Evolutionary conservation across 1,140 invertebrate species (phyloP).

Genomic region (Harpegnathos saltator): DNA sequence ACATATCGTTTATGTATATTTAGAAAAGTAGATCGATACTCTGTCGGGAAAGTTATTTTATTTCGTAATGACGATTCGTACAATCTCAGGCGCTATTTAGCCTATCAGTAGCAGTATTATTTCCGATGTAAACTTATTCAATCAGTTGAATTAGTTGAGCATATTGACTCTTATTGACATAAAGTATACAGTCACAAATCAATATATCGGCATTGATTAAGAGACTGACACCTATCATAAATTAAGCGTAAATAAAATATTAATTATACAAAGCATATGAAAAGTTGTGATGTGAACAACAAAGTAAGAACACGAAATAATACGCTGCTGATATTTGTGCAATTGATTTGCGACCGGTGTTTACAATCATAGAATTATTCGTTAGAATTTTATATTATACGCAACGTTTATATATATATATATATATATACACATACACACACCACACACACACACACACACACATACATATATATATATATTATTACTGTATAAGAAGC

Average conservation of each 20-base stretch:
- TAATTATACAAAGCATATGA: constrained; percentile 62
- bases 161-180: background rate
- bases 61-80: constrained; percentile 20
- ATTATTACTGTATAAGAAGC: too few species aligned
- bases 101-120: constrained; percentile 7
- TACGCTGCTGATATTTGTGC: constrained; percentile 83
- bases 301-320: constrained; percentile 69
- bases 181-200: background rate
- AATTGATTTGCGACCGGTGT: constrained; percentile 37
- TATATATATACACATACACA: too few species aligned
- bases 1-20: background rate
- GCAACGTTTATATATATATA: constrained; percentile 26
- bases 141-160: background rate
- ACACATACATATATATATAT: too few species aligned
- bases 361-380: constrained; percentile 82
- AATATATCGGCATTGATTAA: background rate
- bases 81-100: constrained; percentile 1
- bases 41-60: constrained; percentile 15
- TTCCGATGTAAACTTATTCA: background rate
- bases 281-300: constrained; percentile 58
- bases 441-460: too few species aligned
- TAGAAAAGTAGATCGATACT: background rate
- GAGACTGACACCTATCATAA: constrained; percentile 61
- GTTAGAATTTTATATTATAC: constrained; percentile 69
- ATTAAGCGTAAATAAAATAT: constrained; percentile 56